Base-by-base conservation (phyloP, 2,797 vertebrate species). In the Echeneis naucrates region DNA sequence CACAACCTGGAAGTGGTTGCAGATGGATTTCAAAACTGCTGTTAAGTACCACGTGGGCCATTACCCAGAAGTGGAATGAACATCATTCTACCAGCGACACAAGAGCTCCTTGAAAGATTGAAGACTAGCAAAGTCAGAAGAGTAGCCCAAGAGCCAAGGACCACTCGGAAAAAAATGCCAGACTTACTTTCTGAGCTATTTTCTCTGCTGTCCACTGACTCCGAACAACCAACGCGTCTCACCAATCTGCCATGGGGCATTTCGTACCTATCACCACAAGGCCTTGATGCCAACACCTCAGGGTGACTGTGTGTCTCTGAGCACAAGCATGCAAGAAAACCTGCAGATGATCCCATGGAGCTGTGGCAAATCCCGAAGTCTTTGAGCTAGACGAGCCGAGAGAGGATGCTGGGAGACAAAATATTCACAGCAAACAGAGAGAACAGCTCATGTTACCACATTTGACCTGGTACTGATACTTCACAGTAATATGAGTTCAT, bases 361-460 rank as follows among this genome's bases (percentile, higher is more conserved):
- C 62, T 30, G 68, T 40, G 70, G 57, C 44, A 74, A 78, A 74
- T 21, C 6, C 57, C 48, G 32, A 27, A 64, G 58, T 63, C 75
- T 77, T 48, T 68, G 51, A 72, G 58, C 30, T 45, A 59, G 59
- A 53, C 12, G 0, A 55, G 47, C 44, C 4, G 3, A 63, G 64
- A 33, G 52, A 57, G 37, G 56, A 40, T 13, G 5, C 24, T 10
- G 52, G 16, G 45, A 14, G 62, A 32, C 7, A 17, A 66, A 61
- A 53, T 9, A 55, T 68, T 90, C 76, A 78, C 83, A 84, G 77
- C 84, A 65, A 83, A 70, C 77, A 50, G 57, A 74, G 69, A 84
- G 66, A 78, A 27, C 11, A 63, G 57, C 73, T 83, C 69, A 75
- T 16, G 16, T 19, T 0, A 58, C 77, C 78, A 72, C 87, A 78